A percentile compares a stretch with the other conserved stretches of the same genome.
phyloP scores from a whole-genome alignment of 2,797 vertebrate species.

The Pseudotriccus pelzelni region DNA sequence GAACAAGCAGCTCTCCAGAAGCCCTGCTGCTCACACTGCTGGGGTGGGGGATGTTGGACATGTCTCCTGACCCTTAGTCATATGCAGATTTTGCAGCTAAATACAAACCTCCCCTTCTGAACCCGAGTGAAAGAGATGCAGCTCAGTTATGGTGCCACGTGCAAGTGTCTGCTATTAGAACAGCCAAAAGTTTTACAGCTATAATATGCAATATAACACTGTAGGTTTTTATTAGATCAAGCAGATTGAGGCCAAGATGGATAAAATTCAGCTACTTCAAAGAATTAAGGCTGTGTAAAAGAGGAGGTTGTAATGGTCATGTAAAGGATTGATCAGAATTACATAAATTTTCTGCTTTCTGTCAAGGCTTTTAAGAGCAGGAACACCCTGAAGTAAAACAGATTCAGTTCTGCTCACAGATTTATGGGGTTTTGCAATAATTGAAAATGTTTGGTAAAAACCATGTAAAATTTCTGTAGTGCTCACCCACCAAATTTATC shows the following conservation, averaged over 20 bases:
- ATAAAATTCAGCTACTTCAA: slow-evolving; percentile 20
- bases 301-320: neutral
- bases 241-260: neutral
- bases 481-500: neutral
- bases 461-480: neutral
- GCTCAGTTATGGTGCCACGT: neutral
- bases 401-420: neutral
- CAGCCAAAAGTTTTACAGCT: neutral
- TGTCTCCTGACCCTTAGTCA: slow-evolving; percentile 36
- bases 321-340: neutral
- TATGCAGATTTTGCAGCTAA: neutral
- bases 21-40: neutral
- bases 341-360: neutral
- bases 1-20: neutral
- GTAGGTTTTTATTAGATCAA: neutral
- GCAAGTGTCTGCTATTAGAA: neutral
- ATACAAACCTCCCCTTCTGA: neutral
- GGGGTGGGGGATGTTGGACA: neutral
- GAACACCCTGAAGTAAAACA: slow-evolving; percentile 14
- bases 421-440: neutral
- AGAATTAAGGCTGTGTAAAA: neutral
- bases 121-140: neutral
- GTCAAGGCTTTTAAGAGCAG: slow-evolving; percentile 4
- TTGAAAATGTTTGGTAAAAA: neutral
- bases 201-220: neutral